Evolutionary conservation across 1,140 invertebrate species (phyloP).

Genomic region (Leptinotarsa undecemlineata): DNA sequence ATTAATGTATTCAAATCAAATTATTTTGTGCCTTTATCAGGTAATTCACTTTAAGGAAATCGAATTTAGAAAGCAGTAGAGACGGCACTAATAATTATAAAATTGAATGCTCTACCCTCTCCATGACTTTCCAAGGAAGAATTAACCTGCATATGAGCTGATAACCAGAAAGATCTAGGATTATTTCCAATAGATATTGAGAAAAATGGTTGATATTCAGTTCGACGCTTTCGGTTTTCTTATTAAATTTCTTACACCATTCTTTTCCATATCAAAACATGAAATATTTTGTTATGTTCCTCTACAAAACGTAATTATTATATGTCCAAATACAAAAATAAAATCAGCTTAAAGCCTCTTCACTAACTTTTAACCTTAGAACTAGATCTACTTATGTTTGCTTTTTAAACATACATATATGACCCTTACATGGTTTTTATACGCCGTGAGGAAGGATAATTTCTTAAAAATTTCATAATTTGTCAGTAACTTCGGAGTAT

Average conservation of each 20-base stretch:
- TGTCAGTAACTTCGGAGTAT: too few relatives aligned
- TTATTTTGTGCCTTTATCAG: too few relatives aligned
- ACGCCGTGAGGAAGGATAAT: neutral
- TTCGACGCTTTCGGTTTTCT: neutral
- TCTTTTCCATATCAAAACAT: conserved; percentile 17
- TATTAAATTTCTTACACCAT: conserved; percentile 8
- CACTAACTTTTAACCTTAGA: conserved; percentile 19
- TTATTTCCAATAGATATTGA: neutral
- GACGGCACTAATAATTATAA: too few relatives aligned
- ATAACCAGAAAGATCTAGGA: neutral
- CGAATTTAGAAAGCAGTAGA: too few relatives aligned
- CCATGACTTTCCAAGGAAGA: too few relatives aligned
- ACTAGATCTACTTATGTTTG: conserved; percentile 3
- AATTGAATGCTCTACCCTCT: too few relatives aligned
- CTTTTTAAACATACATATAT: neutral
- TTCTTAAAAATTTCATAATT: too few relatives aligned
- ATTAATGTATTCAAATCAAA: too few relatives aligned
- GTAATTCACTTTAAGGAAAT: too few relatives aligned
- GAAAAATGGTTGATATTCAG: neutral
- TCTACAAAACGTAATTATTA: conserved; percentile 9
- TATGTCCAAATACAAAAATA: conserved; percentile 24
- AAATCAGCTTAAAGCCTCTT: conserved; percentile 19
- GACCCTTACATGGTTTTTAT: neutral
- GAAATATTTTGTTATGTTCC: neutral
- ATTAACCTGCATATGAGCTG: neutral